Evolutionary conservation across 2,888 invertebrate genomes (phyloP).

Genomic region (Philhelius pedissequus): DNA sequence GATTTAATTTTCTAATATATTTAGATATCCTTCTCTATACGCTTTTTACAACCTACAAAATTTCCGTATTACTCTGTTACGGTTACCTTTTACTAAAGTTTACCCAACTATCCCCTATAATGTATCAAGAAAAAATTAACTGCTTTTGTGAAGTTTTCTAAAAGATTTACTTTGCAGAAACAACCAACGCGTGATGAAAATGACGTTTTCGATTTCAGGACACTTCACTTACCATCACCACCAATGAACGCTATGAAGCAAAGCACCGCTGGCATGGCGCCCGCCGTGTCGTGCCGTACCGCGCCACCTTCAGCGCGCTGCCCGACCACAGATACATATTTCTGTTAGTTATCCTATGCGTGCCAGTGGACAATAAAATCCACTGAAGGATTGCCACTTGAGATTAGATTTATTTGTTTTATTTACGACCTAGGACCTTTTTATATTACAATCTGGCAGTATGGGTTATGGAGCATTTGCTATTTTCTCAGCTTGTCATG

Average conservation of each 20-base stretch:
- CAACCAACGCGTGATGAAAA: not conserved
- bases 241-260: no score
- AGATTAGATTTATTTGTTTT: slow-evolving; percentile 58
- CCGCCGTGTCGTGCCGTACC: not conserved
- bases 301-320: no score
- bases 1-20: no score
- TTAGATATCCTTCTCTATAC: no score
- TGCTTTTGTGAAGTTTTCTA: not conserved
- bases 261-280: no score
- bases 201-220: not conserved
- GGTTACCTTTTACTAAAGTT: not conserved
- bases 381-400: slow-evolving; percentile 56
- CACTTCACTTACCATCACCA: not conserved
- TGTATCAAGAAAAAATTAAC: not conserved
- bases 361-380: slow-evolving; percentile 54
- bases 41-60: not conserved
- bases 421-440: slow-evolving; percentile 16
- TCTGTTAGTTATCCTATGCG: not conserved
- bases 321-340: not conserved
- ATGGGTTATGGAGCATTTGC: not conserved
- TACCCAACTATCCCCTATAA: not conserved
- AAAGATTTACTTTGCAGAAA: not conserved
- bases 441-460: not conserved
- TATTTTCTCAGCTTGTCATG: slow-evolving; percentile 9
- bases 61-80: not conserved